phyloP scores from a whole-genome alignment of 2,797 vertebrate genomes.

The Spatula clypeata region DNA sequence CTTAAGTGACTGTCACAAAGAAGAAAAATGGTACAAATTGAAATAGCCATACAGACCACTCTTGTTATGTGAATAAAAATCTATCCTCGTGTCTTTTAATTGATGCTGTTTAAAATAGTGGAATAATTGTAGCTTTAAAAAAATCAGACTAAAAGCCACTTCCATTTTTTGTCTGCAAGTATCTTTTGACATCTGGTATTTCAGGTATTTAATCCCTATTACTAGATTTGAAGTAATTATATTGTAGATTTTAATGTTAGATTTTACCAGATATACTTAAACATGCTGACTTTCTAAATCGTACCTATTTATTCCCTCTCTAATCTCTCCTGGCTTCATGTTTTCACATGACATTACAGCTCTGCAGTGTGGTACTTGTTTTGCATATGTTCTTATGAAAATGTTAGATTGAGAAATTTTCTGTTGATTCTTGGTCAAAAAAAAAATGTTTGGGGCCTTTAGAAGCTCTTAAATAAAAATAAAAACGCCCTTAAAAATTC shows the following conservation, averaged over 20 bases:
- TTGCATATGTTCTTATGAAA: neutral
- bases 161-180: slow-evolving; percentile 1
- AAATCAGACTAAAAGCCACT: neutral
- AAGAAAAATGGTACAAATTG: neutral
- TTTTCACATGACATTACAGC: slow-evolving; percentile 42
- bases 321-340: neutral
- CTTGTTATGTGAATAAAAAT: neutral
- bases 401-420: neutral
- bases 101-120: neutral
- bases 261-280: neutral
- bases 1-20: neutral
- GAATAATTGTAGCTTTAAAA: neutral
- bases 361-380: neutral
- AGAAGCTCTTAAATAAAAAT: neutral
- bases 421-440: neutral
- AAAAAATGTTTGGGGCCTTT: neutral
- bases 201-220: slow-evolving; percentile 37
- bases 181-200: slow-evolving; percentile 26
- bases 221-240: slow-evolving; percentile 11
- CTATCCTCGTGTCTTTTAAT: neutral
- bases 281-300: neutral
- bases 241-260: neutral
- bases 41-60: neutral
- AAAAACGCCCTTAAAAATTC: neutral
- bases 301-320: neutral